Conservation (phyloP, 2,888 invertebrate species). For the Geotrupes spiniger region DNA sequence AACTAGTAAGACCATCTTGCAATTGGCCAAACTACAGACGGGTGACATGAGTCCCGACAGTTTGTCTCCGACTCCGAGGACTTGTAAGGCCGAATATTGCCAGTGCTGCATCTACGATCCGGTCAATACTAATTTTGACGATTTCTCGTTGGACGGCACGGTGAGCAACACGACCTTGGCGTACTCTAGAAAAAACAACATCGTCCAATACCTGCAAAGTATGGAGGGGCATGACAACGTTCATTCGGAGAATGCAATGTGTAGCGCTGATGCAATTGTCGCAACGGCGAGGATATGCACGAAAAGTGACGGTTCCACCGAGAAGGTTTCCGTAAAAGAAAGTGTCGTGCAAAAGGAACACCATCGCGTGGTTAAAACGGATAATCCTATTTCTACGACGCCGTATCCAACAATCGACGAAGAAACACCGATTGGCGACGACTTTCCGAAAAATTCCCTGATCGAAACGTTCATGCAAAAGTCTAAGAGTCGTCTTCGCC, state of each 20-base stretch:
- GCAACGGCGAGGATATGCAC: too few relatives aligned
- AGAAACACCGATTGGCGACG: background rate
- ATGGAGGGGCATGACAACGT: conserved; percentile 2
- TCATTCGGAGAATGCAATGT: too few relatives aligned
- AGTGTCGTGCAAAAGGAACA: too few relatives aligned
- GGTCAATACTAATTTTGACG: conserved; percentile 10
- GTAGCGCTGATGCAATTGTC: too few relatives aligned
- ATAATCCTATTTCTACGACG: too few relatives aligned
- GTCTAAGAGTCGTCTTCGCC: conserved; percentile 6
- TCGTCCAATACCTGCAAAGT: conserved; percentile 17
- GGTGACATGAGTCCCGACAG: conserved; percentile 42
- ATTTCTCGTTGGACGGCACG: conserved; percentile 17
- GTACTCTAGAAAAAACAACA: conserved; percentile 16
- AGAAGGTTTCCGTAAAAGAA: too few relatives aligned
- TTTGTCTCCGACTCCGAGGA: conserved; percentile 35
- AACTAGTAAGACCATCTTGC: conserved; percentile 59
- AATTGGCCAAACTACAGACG: conserved; percentile 47
- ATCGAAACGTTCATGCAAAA: conserved; percentile 35
- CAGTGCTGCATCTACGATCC: background rate
- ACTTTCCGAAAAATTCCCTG: conserved; percentile 30
- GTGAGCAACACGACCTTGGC: too few relatives aligned
- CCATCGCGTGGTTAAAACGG: too few relatives aligned
- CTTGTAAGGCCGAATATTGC: conserved; percentile 3
- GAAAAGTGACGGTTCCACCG: too few relatives aligned
- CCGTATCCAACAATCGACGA: too few relatives aligned